Evolutionary conservation across 2,113 vertebrate species (phyloP).

Genomic region (Psittacula cyanocephala): DNA sequence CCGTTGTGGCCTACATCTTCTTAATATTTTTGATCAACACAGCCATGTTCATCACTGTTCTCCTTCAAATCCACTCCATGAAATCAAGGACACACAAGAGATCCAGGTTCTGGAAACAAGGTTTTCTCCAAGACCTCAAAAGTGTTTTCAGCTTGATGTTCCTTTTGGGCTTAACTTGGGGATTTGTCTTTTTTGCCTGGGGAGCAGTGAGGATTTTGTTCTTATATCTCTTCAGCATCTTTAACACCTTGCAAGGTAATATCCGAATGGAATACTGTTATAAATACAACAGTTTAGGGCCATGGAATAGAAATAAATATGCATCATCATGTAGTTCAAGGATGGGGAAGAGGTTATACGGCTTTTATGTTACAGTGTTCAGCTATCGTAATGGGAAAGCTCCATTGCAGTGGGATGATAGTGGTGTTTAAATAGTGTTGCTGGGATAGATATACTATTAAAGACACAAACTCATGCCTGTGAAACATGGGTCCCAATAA

Average conservation of each 20-base stretch:
- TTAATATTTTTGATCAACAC: constrained; percentile 82
- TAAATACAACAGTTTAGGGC: neutral
- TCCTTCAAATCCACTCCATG: constrained; percentile 81
- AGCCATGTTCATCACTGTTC: constrained; percentile 80
- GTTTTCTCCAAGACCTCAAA: constrained; percentile 76
- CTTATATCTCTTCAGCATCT: constrained; percentile 85
- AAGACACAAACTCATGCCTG: neutral
- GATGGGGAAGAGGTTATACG: neutral
- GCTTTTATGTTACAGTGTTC: neutral
- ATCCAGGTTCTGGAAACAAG: neutral
- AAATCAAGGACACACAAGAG: constrained; percentile 64
- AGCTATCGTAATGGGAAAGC: neutral
- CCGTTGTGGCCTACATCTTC: constrained; percentile 79
- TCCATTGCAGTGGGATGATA: neutral
- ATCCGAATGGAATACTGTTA: neutral
- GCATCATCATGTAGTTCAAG: neutral
- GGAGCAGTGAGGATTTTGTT: constrained; percentile 75
- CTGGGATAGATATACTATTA: neutral
- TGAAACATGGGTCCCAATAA: neutral
- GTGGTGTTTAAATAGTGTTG: neutral
- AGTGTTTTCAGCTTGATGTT: constrained; percentile 82
- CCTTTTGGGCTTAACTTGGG: constrained; percentile 89
- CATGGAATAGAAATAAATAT: neutral
- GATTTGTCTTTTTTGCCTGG: constrained; percentile 83
- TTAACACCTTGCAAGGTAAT: constrained; percentile 88